Base-by-base conservation (phyloP, 1,140 invertebrate genomes). In the Drosophila sproati region DNA sequence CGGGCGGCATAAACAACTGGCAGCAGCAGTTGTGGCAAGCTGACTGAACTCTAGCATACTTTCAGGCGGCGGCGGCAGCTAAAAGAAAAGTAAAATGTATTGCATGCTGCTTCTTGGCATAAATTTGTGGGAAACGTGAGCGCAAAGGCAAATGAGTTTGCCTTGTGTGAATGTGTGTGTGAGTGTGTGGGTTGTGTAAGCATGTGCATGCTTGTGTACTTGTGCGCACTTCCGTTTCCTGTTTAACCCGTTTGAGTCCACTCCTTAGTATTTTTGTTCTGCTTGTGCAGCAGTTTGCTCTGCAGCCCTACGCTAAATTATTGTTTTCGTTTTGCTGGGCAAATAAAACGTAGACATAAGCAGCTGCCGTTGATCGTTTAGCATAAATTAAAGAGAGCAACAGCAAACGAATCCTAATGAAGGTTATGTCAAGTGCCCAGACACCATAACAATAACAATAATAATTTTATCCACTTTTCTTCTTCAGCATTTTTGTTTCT, bases 301-400 rank as follows among this genome's bases (percentile, higher is more conserved):
- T 5, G 34, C 48, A 54, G 34, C 41, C 50, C 56, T 29, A 34
- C 63, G 51, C 78, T 83, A 77, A 87, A 88, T 88, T 88, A 87
- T 87, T 80, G 85, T 87, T 87, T 88, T 88, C 83, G 77, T 88
- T 86, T 80, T 83, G 83, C 73, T 67, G 50, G 59, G 80, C 60
- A 88, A 88, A 87, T 87, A 87, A 87, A 87, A 88, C 69, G 83
- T 73, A 71, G 76, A 77, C 73, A 70, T 66, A 80, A 79, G 83
- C 73, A 82, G 72, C 83, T 82, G 83, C 79, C 82, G 82, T 73
- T 86, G 82, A 87, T 86, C 75, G 82, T 86, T 86, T 86, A 87
- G 79, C 82, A 86, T 86, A 86, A 86, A 78, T 86, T 82, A 69
- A 71, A 78, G 59, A 55, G 59, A 59, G 70, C 51, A 45, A 56